Conservation (phyloP, 2,113 vertebrate species). For the Vulpes lagopus region DNA sequence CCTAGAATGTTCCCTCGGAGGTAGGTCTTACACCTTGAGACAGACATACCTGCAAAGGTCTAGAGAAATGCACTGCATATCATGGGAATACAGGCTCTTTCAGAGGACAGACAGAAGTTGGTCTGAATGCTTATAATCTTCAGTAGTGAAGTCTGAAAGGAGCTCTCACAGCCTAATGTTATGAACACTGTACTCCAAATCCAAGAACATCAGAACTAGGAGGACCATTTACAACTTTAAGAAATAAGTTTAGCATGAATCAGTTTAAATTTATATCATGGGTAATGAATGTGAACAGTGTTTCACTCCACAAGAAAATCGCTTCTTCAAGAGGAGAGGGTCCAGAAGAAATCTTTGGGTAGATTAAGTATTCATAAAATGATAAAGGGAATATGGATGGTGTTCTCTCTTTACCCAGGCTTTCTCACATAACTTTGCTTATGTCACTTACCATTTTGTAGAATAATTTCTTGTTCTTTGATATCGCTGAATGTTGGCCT, state of each 20-base stretch:
- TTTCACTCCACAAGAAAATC: conserved; percentile 11
- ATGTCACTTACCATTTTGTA: background rate
- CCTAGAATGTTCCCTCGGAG: background rate
- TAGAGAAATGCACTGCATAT: background rate
- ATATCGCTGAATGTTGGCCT: background rate
- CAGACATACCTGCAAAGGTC: background rate
- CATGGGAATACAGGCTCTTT: background rate
- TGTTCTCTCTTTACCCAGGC: background rate
- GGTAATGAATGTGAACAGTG: background rate
- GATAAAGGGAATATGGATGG: background rate
- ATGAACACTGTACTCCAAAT: background rate
- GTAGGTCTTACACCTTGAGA: background rate
- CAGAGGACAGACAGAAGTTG: background rate
- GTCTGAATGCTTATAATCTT: background rate
- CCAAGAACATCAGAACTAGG: background rate
- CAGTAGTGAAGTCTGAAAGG: background rate
- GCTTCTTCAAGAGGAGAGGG: background rate
- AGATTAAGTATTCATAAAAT: background rate
- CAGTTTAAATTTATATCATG: background rate
- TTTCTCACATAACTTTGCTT: background rate
- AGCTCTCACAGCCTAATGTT: background rate
- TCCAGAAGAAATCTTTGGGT: background rate
- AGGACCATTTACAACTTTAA: background rate
- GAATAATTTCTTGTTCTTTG: conserved; percentile 19
- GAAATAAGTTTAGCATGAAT: background rate